Percentiles rank a stretch among this genome's conserved stretches.
phyloP scores from a whole-genome alignment of 1,140 invertebrate genomes.

The Wiebesia pumilae region DNA sequence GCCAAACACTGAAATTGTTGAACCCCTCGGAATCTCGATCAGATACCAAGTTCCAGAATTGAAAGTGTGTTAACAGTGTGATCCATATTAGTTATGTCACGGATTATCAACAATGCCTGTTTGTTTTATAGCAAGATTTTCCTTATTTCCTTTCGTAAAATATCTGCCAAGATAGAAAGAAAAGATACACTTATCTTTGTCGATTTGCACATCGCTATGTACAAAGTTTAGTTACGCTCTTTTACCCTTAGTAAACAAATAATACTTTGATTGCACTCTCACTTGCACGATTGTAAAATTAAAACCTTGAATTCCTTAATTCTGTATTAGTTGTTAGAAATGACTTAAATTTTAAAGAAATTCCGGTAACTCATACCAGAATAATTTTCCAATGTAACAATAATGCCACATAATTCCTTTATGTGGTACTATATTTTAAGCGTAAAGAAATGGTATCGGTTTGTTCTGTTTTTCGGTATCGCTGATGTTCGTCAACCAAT shows the following conservation, averaged over 20 bases:
- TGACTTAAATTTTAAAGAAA: background rate
- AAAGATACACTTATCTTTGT: background rate
- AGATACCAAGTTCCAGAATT: constrained; percentile 26
- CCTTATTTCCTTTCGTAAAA: background rate
- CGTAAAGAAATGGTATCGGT: no score
- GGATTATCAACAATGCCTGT: background rate
- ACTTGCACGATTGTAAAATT: no score
- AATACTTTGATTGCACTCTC: background rate
- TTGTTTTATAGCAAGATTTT: background rate
- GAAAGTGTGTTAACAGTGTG: background rate
- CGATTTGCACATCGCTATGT: background rate
- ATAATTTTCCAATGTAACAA: no score
- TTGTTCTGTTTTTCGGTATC: no score
- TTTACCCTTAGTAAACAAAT: background rate
- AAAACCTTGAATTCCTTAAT: no score
- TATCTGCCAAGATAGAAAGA: background rate
- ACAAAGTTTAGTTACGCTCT: background rate
- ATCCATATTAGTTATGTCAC: background rate
- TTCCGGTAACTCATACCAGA: no score
- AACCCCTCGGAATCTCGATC: background rate
- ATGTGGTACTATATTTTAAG: no score
- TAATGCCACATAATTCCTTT: no score
- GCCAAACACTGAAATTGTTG: background rate
- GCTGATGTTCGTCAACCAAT: no score
- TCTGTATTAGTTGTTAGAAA: no score